Evolutionary conservation across 2,888 invertebrate species (phyloP), one percentile per base, ranked within the genome.

Genomic region (Shargacucullia verbasci): DNA sequence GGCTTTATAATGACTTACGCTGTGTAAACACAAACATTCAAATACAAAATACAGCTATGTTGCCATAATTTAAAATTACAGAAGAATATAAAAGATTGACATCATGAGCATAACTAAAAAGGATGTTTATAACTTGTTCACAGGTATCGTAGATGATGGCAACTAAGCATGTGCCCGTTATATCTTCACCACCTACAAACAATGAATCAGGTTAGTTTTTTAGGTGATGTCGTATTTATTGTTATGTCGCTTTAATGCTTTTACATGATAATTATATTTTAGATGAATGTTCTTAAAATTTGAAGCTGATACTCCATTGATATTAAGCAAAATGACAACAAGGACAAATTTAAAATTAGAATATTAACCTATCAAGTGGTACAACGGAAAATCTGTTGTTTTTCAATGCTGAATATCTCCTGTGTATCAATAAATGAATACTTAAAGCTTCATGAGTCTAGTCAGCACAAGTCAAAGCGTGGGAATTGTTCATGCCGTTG

Each of bases 61-160:
- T 2, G 31, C 11, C 5, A 15, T 43, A 6, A 5, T 9, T 29
- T 27, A 12, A 7, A 47, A 33, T 37, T 8, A 37, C 5, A 13
- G 3, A 39, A 39, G 8, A 4, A 13, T 25, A 11, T 14, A 27
- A 12, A 25, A 38, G 27, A 27, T 13, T 33, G 13, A 29, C 37
- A 20, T 13, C 1, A 50, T 14, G 33, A 45, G 48, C 45, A 46
- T 27, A 4, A 45, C 33, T 37, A 35, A 8, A 11, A 55, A 43
- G 40, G 63, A 68, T 58, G 49, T 59, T 67, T 80, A 81, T 80
- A 79, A 83, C 82, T 92, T 91, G 86, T 89, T 91, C 87, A 83
- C 93, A 94, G 93, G 92, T 92, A 84, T 84, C 72, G 54, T 81
- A 84, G 76, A 85, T 80, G 80, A 94, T 94, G 93, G 93, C 87